These are phyloP conservation scores for Pheosia gnoma DNA, from an alignment of 2,888 invertebrate genomes.

Conservation along the genomic window DNA sequence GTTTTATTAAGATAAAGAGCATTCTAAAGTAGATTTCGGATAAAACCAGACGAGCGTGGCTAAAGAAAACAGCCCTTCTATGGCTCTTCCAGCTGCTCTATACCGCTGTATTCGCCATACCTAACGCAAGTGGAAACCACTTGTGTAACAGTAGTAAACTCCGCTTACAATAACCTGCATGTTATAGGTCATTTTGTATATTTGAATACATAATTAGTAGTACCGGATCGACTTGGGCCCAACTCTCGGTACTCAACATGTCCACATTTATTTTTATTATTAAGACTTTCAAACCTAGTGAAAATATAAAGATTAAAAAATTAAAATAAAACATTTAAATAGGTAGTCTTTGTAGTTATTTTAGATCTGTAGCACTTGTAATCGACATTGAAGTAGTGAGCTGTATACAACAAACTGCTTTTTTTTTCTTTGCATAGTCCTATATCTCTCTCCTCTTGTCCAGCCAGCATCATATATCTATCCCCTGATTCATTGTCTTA, in stretches of 20 bases:
- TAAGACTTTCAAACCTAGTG: too few relatives aligned
- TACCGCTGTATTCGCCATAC: constrained; percentile 35
- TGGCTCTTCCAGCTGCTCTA: constrained; percentile 40
- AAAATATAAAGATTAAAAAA: too few relatives aligned
- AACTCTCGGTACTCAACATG: constrained; percentile 14
- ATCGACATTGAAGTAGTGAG: too few relatives aligned
- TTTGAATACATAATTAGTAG: constrained; percentile 67
- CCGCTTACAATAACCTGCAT: constrained; percentile 64
- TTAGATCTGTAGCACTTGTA: too few relatives aligned
- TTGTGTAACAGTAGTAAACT: constrained; percentile 74
- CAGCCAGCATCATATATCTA: too few relatives aligned
- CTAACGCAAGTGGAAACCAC: constrained; percentile 58
- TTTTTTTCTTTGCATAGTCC: too few relatives aligned
- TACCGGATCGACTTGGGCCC: constrained; percentile 26
- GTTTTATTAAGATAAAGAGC: too few relatives aligned
- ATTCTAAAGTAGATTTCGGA: background rate
- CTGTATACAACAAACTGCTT: too few relatives aligned
- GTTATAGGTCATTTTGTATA: constrained; percentile 69
- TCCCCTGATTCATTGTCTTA: too few relatives aligned
- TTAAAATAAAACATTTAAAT: too few relatives aligned
- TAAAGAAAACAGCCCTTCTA: background rate
- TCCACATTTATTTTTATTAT: constrained; percentile 11
- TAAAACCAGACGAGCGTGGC: background rate
- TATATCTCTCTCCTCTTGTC: too few relatives aligned
- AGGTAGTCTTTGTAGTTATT: too few relatives aligned